These are phyloP conservation scores for Xanthostigma xanthostigma DNA, from an alignment of 2,888 invertebrate genomes.

Conservation along the genomic window DNA sequence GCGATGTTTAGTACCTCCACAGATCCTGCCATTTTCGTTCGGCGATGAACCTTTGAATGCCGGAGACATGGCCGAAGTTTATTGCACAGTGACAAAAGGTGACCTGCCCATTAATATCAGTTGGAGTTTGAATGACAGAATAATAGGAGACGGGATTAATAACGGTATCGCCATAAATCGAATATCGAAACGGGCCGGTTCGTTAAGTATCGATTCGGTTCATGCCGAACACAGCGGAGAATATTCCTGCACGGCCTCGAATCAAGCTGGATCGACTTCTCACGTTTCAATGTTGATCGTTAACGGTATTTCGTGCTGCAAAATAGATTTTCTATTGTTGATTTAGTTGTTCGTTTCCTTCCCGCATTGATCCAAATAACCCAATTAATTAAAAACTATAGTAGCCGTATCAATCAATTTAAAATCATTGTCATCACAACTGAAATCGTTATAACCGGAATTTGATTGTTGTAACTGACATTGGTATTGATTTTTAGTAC, in stretches of 20 bases:
- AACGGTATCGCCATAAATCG: constrained; percentile 21
- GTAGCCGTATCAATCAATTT: neutral
- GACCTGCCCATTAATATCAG: constrained; percentile 35
- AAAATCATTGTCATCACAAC: neutral
- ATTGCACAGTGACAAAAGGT: constrained; percentile 31
- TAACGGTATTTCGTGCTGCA: constrained; percentile 15
- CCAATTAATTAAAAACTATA: too few relatives aligned
- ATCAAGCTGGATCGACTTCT: constrained; percentile 26
- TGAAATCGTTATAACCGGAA: neutral
- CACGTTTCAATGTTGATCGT: constrained; percentile 22
- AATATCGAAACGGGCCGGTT: constrained; percentile 35
- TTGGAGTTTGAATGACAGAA: constrained; percentile 36
- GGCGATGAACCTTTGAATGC: constrained; percentile 30
- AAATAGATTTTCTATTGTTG: constrained; percentile 4
- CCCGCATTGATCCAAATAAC: too few relatives aligned
- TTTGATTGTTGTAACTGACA: constrained; percentile 13
- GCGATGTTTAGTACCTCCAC: constrained; percentile 36
- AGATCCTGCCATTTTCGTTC: constrained; percentile 31
- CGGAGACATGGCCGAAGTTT: constrained; percentile 29
- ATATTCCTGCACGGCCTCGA: constrained; percentile 34
- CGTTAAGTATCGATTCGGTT: constrained; percentile 52
- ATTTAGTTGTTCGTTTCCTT: neutral
- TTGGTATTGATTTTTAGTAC: constrained; percentile 30
- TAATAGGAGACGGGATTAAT: constrained; percentile 16
- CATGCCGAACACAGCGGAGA: constrained; percentile 52